Evolutionary conservation across 2,113 vertebrate genomes (phyloP), one percentile per base, ranked within the genome.

Genomic region (Triplophysa tibetana): DNA sequence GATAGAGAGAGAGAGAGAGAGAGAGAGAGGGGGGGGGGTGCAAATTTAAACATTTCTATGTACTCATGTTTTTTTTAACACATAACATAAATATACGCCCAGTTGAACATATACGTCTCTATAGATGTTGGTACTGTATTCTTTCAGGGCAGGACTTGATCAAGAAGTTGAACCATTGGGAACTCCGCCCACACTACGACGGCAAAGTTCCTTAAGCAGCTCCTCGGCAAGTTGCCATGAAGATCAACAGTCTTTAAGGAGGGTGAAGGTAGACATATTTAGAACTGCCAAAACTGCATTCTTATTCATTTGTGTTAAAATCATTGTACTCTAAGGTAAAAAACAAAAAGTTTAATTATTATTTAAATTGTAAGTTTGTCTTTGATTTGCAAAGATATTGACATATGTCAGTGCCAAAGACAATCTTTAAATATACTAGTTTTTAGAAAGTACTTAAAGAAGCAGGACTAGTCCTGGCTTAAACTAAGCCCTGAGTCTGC

Each of bases 101-200:
- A 60, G n/a, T 5, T 0, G 11, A 38, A 23, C 10, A 54, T 24
- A 29, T 74, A 38, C 7, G 48, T 63, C 41, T 60, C 11, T 41
- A 70, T 19, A 29, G 13, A 58, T 66, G 8, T 1, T 3, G 72
- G 41, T 21, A 23, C 0, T 11, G 68, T 66, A 68, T 61, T 33
- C 70, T 14, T 68, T 5, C 70, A 93, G 92, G 88, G 62, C 86
- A 33, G 92, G 89, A 78, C 70, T 85, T 41, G 91, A 89, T 83
- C 92, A 92, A 83, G 93, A 94, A 77, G 86, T 87, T 4, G 94
- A 95, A 84, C 88, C 86, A 2, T 86, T 91, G 1, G 93, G 92
- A 48, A 93, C 93, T 0, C 89, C 93, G 10, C 91, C 91, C 6
- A 86, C 87, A 21, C 86, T 87, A 0, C 64, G 88, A n/a, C 85